These are phyloP conservation scores for Brienomyrus brachyistius DNA, from an alignment of 2,113 vertebrate species.

Conservation along the genomic window DNA sequence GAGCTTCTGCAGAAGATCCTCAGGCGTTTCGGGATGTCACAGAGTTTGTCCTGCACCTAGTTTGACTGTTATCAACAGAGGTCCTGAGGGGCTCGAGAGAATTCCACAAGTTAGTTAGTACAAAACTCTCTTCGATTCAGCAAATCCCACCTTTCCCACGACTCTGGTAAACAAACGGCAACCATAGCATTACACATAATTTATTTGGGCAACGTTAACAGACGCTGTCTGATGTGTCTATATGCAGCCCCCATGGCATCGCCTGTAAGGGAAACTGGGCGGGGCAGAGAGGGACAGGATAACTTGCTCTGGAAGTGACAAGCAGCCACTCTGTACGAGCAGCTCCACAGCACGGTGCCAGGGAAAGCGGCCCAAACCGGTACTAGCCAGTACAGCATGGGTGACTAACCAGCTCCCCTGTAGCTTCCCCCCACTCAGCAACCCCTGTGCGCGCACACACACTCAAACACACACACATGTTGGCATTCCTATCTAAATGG, in stretches of 20 bases:
- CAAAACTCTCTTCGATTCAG: neutral
- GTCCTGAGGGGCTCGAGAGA: neutral
- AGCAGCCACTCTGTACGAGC: slow-evolving; percentile 7
- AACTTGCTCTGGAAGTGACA: slow-evolving; percentile 32
- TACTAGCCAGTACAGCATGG: slow-evolving; percentile 50
- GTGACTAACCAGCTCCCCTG: slow-evolving; percentile 27
- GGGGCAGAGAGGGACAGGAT: neutral
- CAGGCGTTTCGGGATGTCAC: neutral
- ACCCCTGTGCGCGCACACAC: slow-evolving; percentile 5
- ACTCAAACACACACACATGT: neutral
- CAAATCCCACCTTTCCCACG: neutral
- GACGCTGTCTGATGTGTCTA: neutral
- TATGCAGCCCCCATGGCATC: neutral
- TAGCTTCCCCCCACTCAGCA: slow-evolving; percentile 13
- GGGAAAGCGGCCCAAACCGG: slow-evolving; percentile 62
- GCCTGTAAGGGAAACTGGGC: neutral
- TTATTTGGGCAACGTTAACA: neutral
- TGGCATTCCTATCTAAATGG: neutral
- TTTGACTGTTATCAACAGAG: neutral
- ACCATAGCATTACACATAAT: neutral
- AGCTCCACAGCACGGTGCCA: slow-evolving; percentile 28
- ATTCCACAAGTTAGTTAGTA: neutral
- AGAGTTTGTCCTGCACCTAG: neutral
- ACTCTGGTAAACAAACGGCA: neutral
- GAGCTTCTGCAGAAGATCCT: neutral